phyloP scores from a whole-genome alignment of 2,797 vertebrate species.

The Semotilus atromaculatus region DNA sequence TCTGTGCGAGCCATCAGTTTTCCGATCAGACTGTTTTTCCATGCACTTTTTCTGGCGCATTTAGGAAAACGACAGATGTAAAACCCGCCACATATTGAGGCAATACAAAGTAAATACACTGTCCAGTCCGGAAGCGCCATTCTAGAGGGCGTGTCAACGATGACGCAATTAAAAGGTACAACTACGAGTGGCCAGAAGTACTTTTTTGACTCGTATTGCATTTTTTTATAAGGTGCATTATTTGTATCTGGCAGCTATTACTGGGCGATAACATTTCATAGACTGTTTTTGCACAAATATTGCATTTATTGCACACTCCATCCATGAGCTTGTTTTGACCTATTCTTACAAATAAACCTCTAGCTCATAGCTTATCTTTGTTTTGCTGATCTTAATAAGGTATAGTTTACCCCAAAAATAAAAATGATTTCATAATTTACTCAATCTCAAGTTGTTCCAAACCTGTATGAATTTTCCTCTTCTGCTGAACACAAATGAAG shows the following conservation, averaged over 20 bases:
- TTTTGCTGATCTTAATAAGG: no score
- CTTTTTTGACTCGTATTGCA: background rate
- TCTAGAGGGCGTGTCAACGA: constrained; percentile 38
- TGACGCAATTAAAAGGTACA: constrained; percentile 17
- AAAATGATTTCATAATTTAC: no score
- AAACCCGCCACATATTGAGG: constrained; percentile 67
- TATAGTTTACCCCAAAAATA: no score
- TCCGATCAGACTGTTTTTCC: constrained; percentile 56
- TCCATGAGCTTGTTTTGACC: no score
- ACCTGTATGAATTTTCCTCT: no score
- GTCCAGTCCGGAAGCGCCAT: constrained; percentile 76
- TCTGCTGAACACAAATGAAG: no score
- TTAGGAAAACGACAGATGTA: constrained; percentile 70
- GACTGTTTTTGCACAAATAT: background rate
- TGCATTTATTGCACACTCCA: background rate
- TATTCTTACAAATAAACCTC: background rate
- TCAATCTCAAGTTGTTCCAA: no score
- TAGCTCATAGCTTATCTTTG: background rate
- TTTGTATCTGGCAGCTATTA: background rate
- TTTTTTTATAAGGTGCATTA: background rate
- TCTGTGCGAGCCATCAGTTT: constrained; percentile 88
- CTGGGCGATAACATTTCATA: background rate
- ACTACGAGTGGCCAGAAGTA: constrained; percentile 10
- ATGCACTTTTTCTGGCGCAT: constrained; percentile 46
- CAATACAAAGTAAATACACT: constrained; percentile 58